phyloP scores from a whole-genome alignment of 2,797 vertebrate genomes.

The Luscinia luscinia region DNA sequence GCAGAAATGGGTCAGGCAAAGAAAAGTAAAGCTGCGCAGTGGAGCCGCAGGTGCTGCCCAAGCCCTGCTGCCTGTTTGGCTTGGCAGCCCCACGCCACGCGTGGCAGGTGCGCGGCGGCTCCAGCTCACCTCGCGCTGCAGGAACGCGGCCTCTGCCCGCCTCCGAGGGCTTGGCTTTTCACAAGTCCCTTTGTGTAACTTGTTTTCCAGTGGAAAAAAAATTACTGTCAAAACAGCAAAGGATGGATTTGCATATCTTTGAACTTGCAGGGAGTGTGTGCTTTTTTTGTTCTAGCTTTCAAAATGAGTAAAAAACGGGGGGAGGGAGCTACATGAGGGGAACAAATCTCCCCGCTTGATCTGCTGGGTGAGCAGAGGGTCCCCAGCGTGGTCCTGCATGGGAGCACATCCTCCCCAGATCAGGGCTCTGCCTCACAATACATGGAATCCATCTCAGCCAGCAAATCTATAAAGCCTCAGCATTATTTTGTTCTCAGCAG shows the following conservation, averaged over 20 bases:
- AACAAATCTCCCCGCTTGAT: not conserved
- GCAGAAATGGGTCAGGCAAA: conserved; percentile 88
- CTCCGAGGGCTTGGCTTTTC: conserved; percentile 41
- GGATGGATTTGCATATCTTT: conserved; percentile 48
- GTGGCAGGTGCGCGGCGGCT: conserved; percentile 68
- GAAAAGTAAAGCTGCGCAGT: conserved; percentile 83
- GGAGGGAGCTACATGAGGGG: rapidly evolving
- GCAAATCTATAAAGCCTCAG: not conserved
- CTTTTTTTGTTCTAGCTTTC: not conserved
- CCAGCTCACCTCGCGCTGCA: conserved; percentile 34
- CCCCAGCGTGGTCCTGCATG: rapidly evolving
- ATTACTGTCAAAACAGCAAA: conserved; percentile 43
- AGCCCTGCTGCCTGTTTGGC: conserved; percentile 82
- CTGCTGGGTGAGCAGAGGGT: not conserved
- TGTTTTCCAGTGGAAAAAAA: conserved; percentile 61
- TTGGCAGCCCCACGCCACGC: conserved; percentile 76
- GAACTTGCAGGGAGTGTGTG: not conserved
- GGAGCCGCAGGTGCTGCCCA: conserved; percentile 82
- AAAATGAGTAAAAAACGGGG: not conserved
- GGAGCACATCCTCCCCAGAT: not conserved
- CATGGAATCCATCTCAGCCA: rapidly evolving
- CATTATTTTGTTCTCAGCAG: not conserved
- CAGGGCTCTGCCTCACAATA: not conserved
- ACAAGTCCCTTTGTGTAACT: conserved; percentile 60
- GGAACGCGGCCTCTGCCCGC: conserved; percentile 59